phyloP scores from a whole-genome alignment of 2,113 vertebrate genomes.

The Brachypteracias leptosomus region DNA sequence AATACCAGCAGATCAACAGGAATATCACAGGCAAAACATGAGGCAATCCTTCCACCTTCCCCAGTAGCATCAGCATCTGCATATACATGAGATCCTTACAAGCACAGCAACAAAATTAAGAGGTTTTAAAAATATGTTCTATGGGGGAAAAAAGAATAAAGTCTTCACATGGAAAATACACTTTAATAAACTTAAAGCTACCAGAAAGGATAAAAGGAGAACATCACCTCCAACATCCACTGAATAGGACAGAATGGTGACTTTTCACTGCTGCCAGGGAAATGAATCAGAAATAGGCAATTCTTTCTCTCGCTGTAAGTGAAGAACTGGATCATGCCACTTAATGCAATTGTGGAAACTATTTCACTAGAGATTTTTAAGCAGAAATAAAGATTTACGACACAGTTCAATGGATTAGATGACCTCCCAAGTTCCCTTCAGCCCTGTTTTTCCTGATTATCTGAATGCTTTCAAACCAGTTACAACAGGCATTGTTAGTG shows the following conservation, averaged over 20 bases:
- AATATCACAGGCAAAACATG: background rate
- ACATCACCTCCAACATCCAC: background rate
- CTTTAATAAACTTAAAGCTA: background rate
- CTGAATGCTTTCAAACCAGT: background rate
- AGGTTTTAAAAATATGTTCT: background rate
- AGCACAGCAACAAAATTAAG: background rate
- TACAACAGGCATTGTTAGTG: background rate
- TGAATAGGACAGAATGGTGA: background rate
- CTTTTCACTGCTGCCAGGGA: background rate
- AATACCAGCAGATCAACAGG: background rate
- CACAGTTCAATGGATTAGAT: background rate
- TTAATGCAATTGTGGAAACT: background rate
- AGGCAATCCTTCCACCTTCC: background rate
- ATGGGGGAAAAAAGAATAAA: fast-evolving
- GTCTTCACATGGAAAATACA: background rate
- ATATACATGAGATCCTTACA: background rate
- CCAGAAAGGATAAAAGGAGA: background rate
- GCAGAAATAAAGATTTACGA: background rate
- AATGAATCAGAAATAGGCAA: background rate
- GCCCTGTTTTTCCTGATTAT: background rate
- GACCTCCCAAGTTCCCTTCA: background rate
- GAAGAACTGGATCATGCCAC: background rate
- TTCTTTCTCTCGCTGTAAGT: background rate
- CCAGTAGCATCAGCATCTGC: background rate
- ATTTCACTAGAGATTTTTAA: background rate